Percentiles rank a stretch among this genome's conserved stretches.
These are phyloP conservation scores for Argyresthia albistria DNA, from an alignment of 2,888 invertebrate genomes.

Conservation along the genomic window DNA sequence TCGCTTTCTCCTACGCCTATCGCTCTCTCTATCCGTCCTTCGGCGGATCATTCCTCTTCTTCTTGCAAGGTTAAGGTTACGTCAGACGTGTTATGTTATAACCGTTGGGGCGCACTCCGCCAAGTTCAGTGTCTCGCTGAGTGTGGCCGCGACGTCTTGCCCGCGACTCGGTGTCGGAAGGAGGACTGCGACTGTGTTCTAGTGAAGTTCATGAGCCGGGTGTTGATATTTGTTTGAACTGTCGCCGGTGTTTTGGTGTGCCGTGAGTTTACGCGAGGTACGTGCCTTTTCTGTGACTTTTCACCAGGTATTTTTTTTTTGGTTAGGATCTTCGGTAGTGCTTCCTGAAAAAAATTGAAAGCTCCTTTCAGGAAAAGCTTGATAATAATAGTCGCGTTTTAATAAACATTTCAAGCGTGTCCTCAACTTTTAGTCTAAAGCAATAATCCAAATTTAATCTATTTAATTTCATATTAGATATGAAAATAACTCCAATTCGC, in stretches of 20 bases:
- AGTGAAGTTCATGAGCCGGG: conserved; percentile 70
- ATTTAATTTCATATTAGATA: too few relatives aligned
- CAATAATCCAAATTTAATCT: too few relatives aligned
- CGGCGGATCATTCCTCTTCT: conserved; percentile 68
- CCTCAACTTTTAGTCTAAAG: too few relatives aligned
- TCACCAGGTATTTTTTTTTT: background rate
- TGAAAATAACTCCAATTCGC: too few relatives aligned
- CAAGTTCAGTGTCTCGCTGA: conserved; percentile 72
- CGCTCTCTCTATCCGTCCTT: conserved; percentile 70
- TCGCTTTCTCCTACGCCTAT: conserved; percentile 66
- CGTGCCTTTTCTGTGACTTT: conserved; percentile 19
- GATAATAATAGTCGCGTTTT: too few relatives aligned
- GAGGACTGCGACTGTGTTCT: conserved; percentile 63
- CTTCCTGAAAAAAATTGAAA: too few relatives aligned
- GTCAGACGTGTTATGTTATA: conserved; percentile 74
- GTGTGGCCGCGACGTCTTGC: conserved; percentile 66
- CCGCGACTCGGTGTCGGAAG: conserved; percentile 48
- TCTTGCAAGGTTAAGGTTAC: conserved; percentile 74
- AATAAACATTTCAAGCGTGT: too few relatives aligned
- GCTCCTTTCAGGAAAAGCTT: too few relatives aligned
- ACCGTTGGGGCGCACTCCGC: conserved; percentile 68
- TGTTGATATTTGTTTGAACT: conserved; percentile 61
- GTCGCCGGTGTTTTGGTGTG: conserved; percentile 17
- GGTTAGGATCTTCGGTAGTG: too few relatives aligned
- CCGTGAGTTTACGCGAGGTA: conserved; percentile 28